Base-by-base conservation (phyloP, 2,888 invertebrate species). In the Drosophila neotestacea region DNA sequence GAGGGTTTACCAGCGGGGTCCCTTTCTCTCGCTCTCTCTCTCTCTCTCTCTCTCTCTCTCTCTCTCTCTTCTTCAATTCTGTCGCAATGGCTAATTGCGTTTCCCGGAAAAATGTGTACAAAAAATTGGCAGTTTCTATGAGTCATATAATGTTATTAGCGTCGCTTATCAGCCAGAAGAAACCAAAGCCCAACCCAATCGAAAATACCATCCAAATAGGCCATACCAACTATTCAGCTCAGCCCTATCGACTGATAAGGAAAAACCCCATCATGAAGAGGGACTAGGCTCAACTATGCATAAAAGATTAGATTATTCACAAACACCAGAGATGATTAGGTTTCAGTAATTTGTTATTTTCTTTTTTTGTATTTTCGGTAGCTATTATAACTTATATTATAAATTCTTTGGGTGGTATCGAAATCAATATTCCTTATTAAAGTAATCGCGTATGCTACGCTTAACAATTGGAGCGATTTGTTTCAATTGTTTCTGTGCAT, bases 391-490 rank as follows among this genome's bases (percentile, higher is more conserved):
- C 80, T 80, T 79, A 78, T 61, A 55, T 60, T 70, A 78, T 50
- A 84, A 86, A 86, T 86, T 81, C 74, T 51, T 59, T 52, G 38
- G 28, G 2, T 27, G 38, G 16, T 34, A n/a, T 30, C n/a, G 16
- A 42, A 34, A 13, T 69, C 41, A 85, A 46, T 85, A 61, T 61
- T 83, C 82, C 73, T 82, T 64, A 30, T 79, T 77, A 51, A 91
- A 88, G 56, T 79, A 90, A 55, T 90, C 90, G 48, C 80, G 85
- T 67, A 91, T 90, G 63, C 82, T 84, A 47, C 81, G 47, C 36
- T 90, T 89, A 0, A 80, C 78, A 13, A 88, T 72, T 0, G 85
- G 85, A 39, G 82, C 32, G 42, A 90, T 54, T 10, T 73, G 44
- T 34, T 74, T 50, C 1, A 82, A 6, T n/a, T 85, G 65, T 7